Base-by-base conservation (phyloP, 2,797 vertebrate genomes). In the Xenops minutus region DNA sequence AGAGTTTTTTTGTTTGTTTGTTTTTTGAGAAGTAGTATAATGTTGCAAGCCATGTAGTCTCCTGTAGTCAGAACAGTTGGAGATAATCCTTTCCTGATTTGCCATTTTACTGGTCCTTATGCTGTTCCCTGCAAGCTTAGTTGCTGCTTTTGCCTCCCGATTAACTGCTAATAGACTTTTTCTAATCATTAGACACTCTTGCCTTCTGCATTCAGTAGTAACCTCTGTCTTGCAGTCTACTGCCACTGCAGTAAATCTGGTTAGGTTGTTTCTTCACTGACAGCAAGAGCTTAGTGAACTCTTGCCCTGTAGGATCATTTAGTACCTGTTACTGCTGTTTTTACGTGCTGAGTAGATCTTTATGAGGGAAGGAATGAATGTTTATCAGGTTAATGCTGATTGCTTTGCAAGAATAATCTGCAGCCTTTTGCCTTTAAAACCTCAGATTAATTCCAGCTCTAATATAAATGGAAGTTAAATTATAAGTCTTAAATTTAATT, bases 401-500 rank as follows among this genome's bases (percentile, higher is more conserved):
- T 90, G 56, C 87, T 89, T 92, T 18, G 3, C 59, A 89, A 86
- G 84, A 96, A 88, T 94, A 95, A 94, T 95, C 89, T 85, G 41
- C 61, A 85, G 66, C 78, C 78, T 95, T 96, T 97, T 96, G 84
- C 89, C 91, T 93, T 89, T 97, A 93, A 96, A 97, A 95, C 68
- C 86, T 91, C 62, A 82, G 74, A 94, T 94, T 97, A 97, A 95
- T 95, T 94, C 92, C 61, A 92, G 85, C 71, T 89, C 48, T 95
- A 95, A 86, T 67, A 84, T 95, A 97, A 94, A 88, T 95, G 88
- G 89, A 78, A 86, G 78, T 92, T 95, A 94, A 95, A 80, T 90
- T 94, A 86, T 95, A 95, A 96, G 88, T 90, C 95, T 96, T 93
- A 92, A 97, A 96, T 92, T 96, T 88, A 96, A 96, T 97, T 95